Conservation (phyloP, 2,888 invertebrate species). For the Aquatica leii region DNA sequence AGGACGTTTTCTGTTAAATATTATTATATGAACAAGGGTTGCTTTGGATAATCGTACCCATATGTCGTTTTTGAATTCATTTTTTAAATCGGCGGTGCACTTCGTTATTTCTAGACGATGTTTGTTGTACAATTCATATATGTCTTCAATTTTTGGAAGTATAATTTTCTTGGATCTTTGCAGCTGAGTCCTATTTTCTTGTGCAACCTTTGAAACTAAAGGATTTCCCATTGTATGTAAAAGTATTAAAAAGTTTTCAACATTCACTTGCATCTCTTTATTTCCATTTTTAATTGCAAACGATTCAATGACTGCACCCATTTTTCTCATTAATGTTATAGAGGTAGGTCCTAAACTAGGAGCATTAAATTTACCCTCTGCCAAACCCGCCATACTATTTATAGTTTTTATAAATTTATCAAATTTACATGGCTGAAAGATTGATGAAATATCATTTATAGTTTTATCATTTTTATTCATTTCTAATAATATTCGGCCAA, state of each 20-base stretch:
- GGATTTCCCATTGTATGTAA: constrained; percentile 6
- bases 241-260: constrained; percentile 2
- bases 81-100: neutral
- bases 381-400: neutral
- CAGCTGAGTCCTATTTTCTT: neutral
- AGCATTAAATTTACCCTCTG: constrained; percentile 1
- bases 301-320: neutral
- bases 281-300: neutral
- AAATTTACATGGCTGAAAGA: neutral
- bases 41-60: neutral
- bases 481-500: neutral
- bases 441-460: neutral
- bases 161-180: constrained; percentile 6
- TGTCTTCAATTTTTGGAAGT: neutral
- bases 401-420: neutral
- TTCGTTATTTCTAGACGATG: neutral
- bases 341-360: constrained; percentile 1
- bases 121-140: neutral
- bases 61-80: neutral
- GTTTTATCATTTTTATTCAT: neutral
- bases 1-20: constrained; percentile 5
- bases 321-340: constrained; percentile 2
- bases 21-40: neutral
- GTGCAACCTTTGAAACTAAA: neutral
- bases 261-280: neutral